Evolutionary conservation across 2,888 invertebrate genomes (phyloP), one percentile per base, ranked within the genome.

Genomic region (Thymelicus lineola): DNA sequence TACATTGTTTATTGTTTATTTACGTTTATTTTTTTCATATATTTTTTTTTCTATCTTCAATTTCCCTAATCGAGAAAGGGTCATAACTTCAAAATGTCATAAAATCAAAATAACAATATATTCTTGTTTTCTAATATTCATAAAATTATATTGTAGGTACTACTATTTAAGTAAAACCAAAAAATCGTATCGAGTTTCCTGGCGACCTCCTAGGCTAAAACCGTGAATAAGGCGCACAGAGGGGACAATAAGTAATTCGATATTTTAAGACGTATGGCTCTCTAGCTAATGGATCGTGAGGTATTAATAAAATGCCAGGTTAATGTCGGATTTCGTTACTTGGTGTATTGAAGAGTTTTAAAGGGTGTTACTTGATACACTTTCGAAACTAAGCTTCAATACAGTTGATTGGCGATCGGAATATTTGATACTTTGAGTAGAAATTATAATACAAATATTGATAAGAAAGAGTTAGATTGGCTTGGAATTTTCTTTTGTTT

Each of bases 241-340:
- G 53, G 60, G 61, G 61, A 67, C 60, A 55, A 62, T 68, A 68
- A 55, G 68, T 62, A 62, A 68, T 46, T 36, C 57, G 62, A 68
- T 68, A 68, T 45, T 68, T 62, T 61, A 61, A 68, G 55, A 48
- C 60, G 17, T 48, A 12, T 60, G 17, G 57, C 62, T 36, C 68
- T 36, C 28, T n/a, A 55, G 67, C 68, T 68, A 68, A 68, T 68
- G 68, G 68, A 62, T 68, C 68, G 68, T 46, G 68, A 62, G 68
- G 68, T 68, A 68, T 68, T 68, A 62, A 67, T 67, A 67, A 61
- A 62, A 55, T 68, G 68, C 46, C 68, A 55, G 68, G 68, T 62
- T 68, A 67, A 61, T 67, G 67, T 55, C 38, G 67, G 61, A 57
- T 62, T 62, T 68, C 36, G 67, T 68, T 68, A 68, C 67, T 68